Conservation (phyloP, 2,113 vertebrate genomes). For the Phaethon lepturus region DNA sequence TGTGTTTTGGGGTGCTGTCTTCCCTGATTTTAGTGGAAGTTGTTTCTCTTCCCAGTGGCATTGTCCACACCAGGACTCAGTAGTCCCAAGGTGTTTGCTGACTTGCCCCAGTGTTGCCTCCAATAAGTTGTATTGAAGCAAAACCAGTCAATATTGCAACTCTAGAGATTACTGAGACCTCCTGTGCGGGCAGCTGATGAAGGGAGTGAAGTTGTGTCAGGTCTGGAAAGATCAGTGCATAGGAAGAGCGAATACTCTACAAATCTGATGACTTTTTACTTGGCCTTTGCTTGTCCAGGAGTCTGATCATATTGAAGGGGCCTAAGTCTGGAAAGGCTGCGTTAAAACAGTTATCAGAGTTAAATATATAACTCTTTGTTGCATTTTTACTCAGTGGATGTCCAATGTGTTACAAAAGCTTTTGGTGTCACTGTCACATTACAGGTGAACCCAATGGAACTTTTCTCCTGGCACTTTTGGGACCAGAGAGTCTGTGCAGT, state of each 20-base stretch:
- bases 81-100: neutral
- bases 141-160: neutral
- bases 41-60: neutral
- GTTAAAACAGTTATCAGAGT: neutral
- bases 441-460: neutral
- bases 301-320: neutral
- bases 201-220: neutral
- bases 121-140: neutral
- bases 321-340: neutral
- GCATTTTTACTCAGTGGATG: neutral
- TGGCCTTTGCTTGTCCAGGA: neutral
- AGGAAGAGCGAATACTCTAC: neutral
- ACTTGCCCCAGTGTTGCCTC: neutral
- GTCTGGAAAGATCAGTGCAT: neutral
- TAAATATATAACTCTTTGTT: neutral
- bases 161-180: neutral
- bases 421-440: neutral
- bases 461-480: neutral
- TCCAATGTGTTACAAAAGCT: neutral
- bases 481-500: neutral
- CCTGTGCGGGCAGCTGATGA: neutral
- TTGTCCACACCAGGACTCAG: neutral
- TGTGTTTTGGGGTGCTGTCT: neutral
- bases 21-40: neutral
- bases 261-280: neutral